Conservation (phyloP, 1,140 invertebrate genomes). For the Thereuonema tuberculata region DNA sequence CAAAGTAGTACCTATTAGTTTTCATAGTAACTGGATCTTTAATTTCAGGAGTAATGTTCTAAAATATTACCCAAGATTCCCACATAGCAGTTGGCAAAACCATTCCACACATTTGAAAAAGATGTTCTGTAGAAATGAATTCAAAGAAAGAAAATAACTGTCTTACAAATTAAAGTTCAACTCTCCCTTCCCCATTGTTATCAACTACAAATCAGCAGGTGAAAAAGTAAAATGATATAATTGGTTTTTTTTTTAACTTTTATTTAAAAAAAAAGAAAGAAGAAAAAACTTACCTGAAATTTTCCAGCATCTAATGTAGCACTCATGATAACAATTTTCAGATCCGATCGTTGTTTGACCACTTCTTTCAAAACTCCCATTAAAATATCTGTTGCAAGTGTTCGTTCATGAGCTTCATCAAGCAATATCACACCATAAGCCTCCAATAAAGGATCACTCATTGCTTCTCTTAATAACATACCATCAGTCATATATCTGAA, state of each 20-base stretch:
- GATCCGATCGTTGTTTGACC: constrained; percentile 76
- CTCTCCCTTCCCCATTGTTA: too few relatives aligned
- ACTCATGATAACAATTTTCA: constrained; percentile 99
- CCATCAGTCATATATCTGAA: constrained; percentile 94
- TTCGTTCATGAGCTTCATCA: constrained; percentile 98
- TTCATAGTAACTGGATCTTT: too few relatives aligned
- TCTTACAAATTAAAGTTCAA: too few relatives aligned
- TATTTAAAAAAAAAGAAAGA: background rate
- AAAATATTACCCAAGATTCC: too few relatives aligned
- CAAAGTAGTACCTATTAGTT: too few relatives aligned
- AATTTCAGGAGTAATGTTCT: too few relatives aligned
- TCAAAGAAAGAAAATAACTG: too few relatives aligned
- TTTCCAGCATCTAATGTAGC: constrained; percentile 99
- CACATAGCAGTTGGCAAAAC: too few relatives aligned
- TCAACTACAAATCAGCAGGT: background rate
- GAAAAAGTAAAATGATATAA: background rate
- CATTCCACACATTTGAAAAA: too few relatives aligned
- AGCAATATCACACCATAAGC: constrained; percentile 75
- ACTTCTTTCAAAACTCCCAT: constrained; percentile 99
- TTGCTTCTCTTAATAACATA: constrained; percentile 98
- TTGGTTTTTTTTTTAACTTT: background rate
- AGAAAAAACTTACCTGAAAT: constrained; percentile 53
- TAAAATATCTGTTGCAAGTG: constrained; percentile 93
- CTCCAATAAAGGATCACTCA: constrained; percentile 97
- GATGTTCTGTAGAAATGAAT: too few relatives aligned